Conservation (phyloP, 2,113 vertebrate species). For the Eudyptes chrysolophus region DNA sequence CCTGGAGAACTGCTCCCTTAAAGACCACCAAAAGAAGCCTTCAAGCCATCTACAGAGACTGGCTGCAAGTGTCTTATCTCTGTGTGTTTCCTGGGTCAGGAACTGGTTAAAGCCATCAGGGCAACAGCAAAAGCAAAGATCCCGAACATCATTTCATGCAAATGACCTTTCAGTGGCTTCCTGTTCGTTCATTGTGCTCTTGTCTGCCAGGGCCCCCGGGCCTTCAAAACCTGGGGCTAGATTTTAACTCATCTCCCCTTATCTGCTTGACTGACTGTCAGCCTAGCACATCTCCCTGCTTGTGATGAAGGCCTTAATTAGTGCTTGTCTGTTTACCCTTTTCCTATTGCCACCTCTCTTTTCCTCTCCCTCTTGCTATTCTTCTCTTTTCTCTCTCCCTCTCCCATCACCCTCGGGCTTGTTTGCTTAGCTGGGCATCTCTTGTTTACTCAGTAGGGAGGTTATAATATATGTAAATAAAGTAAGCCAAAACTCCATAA, state of each 20-base stretch:
- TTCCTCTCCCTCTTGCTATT: conserved; percentile 47
- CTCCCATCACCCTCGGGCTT: conserved; percentile 51
- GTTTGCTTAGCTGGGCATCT: conserved; percentile 62
- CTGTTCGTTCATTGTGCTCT: conserved; percentile 83
- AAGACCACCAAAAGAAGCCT: neutral
- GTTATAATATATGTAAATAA: conserved; percentile 53
- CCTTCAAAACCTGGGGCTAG: conserved; percentile 84
- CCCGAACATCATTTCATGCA: conserved; percentile 81
- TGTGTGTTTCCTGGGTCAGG: neutral
- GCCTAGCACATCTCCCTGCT: conserved; percentile 87
- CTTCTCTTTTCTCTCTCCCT: conserved; percentile 60
- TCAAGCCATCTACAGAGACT: neutral
- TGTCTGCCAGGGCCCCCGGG: conserved; percentile 86
- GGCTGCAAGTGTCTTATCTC: neutral
- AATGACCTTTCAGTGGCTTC: conserved; percentile 90
- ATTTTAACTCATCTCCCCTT: conserved; percentile 91
- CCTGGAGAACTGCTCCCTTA: neutral
- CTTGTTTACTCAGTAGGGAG: conserved; percentile 54
- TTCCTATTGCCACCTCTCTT: conserved; percentile 69
- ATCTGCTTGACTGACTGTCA: conserved; percentile 99
- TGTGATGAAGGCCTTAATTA: conserved; percentile 95
- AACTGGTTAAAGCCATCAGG: conserved; percentile 44
- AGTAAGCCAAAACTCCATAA: conserved; percentile 7
- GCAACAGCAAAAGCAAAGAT: conserved; percentile 77
- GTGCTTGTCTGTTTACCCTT: conserved; percentile 76